Percentiles rank a stretch among this genome's conserved stretches.
Conservation (phyloP, 2,113 vertebrate species). For the Protobothrops flavoviridis region DNA sequence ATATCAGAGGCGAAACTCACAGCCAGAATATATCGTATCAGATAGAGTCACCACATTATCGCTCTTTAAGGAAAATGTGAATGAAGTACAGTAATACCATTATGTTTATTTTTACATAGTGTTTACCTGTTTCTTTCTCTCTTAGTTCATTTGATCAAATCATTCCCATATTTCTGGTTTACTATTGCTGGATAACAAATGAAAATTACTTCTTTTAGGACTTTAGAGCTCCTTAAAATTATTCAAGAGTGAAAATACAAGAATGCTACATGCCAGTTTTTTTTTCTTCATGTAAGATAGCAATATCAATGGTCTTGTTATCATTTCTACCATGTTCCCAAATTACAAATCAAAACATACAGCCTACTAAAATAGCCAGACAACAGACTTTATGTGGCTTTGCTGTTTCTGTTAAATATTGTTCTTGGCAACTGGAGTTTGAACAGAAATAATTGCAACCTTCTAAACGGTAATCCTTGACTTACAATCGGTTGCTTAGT, state of each 20-base stretch:
- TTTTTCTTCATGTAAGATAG: not conserved
- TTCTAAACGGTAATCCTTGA: not conserved
- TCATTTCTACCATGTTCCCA: not conserved
- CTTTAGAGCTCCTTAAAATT: not conserved
- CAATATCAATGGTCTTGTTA: not conserved
- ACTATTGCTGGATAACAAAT: not conserved
- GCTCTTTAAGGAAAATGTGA: not conserved
- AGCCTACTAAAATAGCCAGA: not conserved
- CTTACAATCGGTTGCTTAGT: not conserved
- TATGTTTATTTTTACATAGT: not conserved
- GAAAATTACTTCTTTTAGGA: not conserved
- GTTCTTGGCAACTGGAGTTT: not conserved
- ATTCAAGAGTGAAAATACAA: not conserved
- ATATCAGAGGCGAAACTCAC: too few species aligned
- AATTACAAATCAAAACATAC: not conserved
- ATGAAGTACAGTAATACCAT: accelerated
- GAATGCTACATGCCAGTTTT: not conserved
- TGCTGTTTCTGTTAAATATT: not conserved
- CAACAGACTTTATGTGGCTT: not conserved
- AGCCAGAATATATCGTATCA: not conserved
- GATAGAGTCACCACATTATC: not conserved
- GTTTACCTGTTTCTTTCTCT: not conserved
- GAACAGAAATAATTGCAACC: not conserved
- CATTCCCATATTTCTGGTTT: not conserved
- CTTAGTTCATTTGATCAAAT: conserved; percentile 19